Evolutionary conservation across 2,888 invertebrate genomes (phyloP), one percentile per base, ranked within the genome.

Genomic region (Limenitis camilla): DNA sequence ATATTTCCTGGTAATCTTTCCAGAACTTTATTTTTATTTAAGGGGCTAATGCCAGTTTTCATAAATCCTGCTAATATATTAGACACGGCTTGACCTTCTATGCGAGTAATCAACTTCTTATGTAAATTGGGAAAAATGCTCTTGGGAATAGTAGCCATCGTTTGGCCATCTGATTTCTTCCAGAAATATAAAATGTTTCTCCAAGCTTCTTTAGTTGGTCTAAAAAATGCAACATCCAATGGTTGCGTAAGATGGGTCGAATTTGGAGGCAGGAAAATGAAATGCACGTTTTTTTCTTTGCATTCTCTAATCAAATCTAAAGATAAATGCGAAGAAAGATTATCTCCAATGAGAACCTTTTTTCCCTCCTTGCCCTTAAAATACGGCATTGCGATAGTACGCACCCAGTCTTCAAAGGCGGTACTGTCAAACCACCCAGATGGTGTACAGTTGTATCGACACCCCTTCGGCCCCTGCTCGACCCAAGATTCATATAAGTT

Each of bases 231-330:
- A 28, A 48, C 33, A 33, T 48, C 40, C 10, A 19, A 73, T 67
- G 72, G 70, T 52, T 76, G 71, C 8, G 61, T 63, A 7, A 72
- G 40, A 52, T 76, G 70, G 0, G 73, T 75, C 4, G 66, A 56
- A 49, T 72, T 72, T 4, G 68, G 51, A 5, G 73, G 72, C 27
- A 76, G 58, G 52, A 64, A 70, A 5, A 73, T 56, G 60, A 77
- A 78, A 30, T 49, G 46, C 32, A 77, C 74, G 53, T 74, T 56
- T 38, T 72, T 59, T 32, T 65, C 61, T 52, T 70, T 52, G 55
- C 78, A 81, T 8, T 30, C 11, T 5, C 31, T 6, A 11, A 42
- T 42, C 8, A 42, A n/a, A 32, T 42, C 5, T 7, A 32, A 9
- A 4, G 42, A 42, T n/a, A 42, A 19, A 32, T 42, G 41, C 10